A percentile compares a stretch with the other conserved stretches of the same genome.
Evolutionary conservation across 2,797 vertebrate genomes (phyloP).

Genomic region (Tympanoctomys barrerae): DNA sequence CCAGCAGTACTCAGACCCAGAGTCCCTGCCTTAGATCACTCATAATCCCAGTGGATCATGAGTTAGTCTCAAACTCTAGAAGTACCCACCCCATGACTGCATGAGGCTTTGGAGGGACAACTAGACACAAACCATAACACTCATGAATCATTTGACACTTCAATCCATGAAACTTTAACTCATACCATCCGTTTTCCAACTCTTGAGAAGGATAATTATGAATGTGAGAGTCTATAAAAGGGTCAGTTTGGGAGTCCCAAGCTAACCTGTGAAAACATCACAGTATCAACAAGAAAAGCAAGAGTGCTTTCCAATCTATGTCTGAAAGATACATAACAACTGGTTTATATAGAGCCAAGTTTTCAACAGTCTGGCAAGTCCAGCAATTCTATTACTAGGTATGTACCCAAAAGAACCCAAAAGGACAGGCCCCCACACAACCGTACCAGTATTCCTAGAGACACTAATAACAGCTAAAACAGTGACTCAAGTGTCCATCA

Average conservation of each 20-base stretch:
- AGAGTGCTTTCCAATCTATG: neutral
- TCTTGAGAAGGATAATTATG: neutral
- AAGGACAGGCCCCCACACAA: neutral
- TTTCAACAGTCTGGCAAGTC: neutral
- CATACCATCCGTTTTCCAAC: neutral
- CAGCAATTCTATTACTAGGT: neutral
- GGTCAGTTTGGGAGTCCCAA: neutral
- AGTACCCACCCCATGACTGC: too few relatives aligned
- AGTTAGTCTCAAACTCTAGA: too few relatives aligned
- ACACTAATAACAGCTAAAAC: neutral
- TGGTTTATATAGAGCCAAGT: neutral
- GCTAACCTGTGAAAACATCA: neutral
- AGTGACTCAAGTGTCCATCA: neutral
- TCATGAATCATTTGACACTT: slow-evolving; percentile 8
- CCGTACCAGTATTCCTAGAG: neutral
- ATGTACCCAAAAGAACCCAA: neutral
- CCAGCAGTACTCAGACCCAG: too few relatives aligned
- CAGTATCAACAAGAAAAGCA: neutral
- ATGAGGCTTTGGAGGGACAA: too few relatives aligned
- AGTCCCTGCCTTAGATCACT: too few relatives aligned
- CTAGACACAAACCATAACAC: neutral
- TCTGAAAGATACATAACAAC: neutral
- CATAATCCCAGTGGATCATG: too few relatives aligned
- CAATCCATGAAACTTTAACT: neutral
- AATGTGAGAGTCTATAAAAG: neutral